These are phyloP conservation scores for Papilio protenor DNA, from an alignment of 2,888 invertebrate species.

Conservation along the genomic window DNA sequence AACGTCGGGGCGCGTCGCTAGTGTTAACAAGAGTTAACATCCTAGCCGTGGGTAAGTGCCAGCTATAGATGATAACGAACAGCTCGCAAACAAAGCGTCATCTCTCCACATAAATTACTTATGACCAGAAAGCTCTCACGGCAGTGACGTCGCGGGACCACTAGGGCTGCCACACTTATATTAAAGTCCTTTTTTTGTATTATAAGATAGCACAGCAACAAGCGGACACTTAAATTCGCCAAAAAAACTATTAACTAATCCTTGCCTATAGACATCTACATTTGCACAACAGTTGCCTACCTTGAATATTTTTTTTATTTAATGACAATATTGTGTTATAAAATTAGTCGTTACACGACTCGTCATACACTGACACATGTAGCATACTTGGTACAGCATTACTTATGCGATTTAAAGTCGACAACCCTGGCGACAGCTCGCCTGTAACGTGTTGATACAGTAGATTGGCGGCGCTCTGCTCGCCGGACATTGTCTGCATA, in stretches of 20 bases:
- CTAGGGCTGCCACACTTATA: background rate
- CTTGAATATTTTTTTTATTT: no score
- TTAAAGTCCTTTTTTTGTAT: background rate
- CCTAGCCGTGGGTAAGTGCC: no score
- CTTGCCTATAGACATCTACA: no score
- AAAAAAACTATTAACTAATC: no score
- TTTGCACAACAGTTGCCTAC: no score
- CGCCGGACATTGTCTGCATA: background rate
- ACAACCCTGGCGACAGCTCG: background rate
- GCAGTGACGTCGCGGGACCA: background rate
- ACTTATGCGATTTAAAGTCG: background rate
- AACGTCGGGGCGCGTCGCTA: no score
- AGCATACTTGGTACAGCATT: no score
- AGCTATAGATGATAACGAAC: background rate
- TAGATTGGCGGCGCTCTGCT: background rate
- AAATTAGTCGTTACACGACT: no score
- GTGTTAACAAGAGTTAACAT: no score
- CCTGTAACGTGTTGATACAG: background rate
- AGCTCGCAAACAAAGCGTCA: constrained; percentile 35
- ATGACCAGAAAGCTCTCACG: background rate
- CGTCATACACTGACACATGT: no score
- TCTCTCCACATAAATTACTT: constrained; percentile 21
- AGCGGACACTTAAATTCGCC: no score
- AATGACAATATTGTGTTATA: no score
- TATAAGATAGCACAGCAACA: background rate